Percentiles rank a stretch among this genome's conserved stretches.
phyloP scores from a whole-genome alignment of 2,113 vertebrate species.

The Carassius auratus region DNA sequence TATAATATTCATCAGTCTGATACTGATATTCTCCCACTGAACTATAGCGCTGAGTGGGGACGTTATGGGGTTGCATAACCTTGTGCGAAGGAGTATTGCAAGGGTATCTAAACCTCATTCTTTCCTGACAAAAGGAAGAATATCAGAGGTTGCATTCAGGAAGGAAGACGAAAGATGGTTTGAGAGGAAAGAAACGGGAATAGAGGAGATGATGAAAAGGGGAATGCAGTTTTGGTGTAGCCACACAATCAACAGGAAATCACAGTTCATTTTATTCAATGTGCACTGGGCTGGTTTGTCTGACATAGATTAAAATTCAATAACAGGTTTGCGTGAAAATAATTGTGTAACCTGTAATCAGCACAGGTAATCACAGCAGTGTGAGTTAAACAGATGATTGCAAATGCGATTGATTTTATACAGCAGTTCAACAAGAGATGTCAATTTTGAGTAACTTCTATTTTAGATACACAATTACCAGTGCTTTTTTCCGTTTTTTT shows the following conservation, averaged over 20 bases:
- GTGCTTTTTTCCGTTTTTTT: no score
- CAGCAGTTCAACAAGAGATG: background rate
- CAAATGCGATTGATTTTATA: background rate
- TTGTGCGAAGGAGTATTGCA: background rate
- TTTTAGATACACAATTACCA: no score
- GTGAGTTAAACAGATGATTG: background rate
- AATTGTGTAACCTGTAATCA: background rate
- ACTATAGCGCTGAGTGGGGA: background rate
- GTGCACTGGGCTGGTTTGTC: background rate
- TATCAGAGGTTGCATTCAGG: background rate
- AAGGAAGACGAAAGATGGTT: background rate
- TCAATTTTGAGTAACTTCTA: no score
- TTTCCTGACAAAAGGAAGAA: background rate
- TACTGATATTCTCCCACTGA: slow-evolving; percentile 26
- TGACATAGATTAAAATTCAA: background rate
- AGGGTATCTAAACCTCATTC: slow-evolving; percentile 22
- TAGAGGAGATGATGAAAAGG: background rate
- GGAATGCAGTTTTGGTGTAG: background rate
- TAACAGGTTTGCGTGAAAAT: slow-evolving; percentile 10
- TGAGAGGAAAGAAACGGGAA: background rate
- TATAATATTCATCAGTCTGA: slow-evolving; percentile 32
- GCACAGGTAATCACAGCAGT: background rate
- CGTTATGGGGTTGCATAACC: background rate
- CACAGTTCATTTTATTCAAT: background rate
- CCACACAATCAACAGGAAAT: background rate